Evolutionary conservation across 2,113 vertebrate genomes (phyloP).

Genomic region (Platysternon megacephalum): DNA sequence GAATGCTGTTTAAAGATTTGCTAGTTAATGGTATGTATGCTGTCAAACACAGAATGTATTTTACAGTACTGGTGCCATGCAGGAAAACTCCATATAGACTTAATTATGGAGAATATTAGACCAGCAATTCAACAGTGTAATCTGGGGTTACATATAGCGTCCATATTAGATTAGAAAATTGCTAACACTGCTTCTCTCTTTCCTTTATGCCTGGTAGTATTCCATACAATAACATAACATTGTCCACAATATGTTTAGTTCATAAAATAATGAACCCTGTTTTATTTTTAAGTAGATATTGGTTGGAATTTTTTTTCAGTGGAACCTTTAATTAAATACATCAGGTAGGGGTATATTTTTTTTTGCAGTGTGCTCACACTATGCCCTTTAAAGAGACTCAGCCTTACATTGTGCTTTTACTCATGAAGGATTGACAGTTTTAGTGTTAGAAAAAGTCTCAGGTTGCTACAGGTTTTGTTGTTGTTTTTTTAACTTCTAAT

Average conservation of each 20-base stretch:
- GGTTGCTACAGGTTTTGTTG: background rate
- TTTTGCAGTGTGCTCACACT: background rate
- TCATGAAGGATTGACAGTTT: background rate
- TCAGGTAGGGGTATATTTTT: fast-evolving
- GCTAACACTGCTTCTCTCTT: background rate
- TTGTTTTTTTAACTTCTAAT: background rate
- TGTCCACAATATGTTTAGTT: background rate
- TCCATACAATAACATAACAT: fast-evolving
- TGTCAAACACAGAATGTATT: background rate
- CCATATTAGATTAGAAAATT: background rate
- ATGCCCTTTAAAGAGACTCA: fast-evolving
- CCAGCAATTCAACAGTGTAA: background rate
- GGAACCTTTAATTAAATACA: background rate
- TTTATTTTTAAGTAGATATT: background rate
- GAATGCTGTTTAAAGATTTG: background rate
- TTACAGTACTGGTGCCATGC: background rate
- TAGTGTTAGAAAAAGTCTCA: background rate
- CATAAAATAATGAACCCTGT: fast-evolving
- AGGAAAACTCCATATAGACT: background rate
- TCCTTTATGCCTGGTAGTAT: fast-evolving
- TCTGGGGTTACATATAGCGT: background rate
- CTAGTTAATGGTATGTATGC: background rate
- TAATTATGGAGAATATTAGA: background rate
- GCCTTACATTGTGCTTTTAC: background rate
- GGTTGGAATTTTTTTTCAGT: background rate